phyloP scores from a whole-genome alignment of 53 echinoderm and acorn worm species.

The Holothuria scabra region DNA sequence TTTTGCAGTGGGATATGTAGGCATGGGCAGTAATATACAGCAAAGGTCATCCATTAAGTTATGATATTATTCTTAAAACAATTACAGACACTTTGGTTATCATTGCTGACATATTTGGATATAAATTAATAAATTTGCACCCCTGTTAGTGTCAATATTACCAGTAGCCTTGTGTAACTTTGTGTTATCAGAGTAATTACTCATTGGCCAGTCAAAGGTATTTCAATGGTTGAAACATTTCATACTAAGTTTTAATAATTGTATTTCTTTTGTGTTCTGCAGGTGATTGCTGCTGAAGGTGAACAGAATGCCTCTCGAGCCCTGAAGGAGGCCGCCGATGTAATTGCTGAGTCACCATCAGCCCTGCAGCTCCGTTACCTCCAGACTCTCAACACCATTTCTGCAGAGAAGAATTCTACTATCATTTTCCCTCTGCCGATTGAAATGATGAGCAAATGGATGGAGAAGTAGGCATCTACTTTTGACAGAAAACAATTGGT shows the following conservation, averaged over 20 bases:
- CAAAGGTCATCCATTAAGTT: no score
- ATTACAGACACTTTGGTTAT: no score
- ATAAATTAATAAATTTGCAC: no score
- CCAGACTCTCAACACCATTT: slow-evolving; percentile 87
- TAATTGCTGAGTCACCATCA: slow-evolving; percentile 68
- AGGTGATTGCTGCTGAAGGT: slow-evolving; percentile 95
- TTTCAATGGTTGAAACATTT: no score
- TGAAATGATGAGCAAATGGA: slow-evolving; percentile 62
- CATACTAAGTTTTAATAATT: background rate
- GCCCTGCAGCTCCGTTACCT: slow-evolving; percentile 90
- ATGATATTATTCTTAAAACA: no score
- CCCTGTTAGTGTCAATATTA: no score
- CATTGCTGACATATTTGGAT: no score
- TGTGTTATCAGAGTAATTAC: no score
- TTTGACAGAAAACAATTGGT: background rate
- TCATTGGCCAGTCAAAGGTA: no score
- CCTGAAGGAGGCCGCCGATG: slow-evolving; percentile 92
- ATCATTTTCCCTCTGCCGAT: slow-evolving; percentile 92
- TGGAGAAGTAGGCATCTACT: background rate
- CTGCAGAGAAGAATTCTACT: slow-evolving; percentile 95
- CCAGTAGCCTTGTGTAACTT: no score
- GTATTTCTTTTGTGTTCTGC: background rate
- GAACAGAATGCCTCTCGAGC: slow-evolving; percentile 90
- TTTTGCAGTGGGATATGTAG: no score
- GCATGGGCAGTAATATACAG: no score